Percentiles rank a stretch among this genome's conserved stretches.
phyloP scores from a whole-genome alignment of 2,888 invertebrate species.

The Ennomos quercinarius region DNA sequence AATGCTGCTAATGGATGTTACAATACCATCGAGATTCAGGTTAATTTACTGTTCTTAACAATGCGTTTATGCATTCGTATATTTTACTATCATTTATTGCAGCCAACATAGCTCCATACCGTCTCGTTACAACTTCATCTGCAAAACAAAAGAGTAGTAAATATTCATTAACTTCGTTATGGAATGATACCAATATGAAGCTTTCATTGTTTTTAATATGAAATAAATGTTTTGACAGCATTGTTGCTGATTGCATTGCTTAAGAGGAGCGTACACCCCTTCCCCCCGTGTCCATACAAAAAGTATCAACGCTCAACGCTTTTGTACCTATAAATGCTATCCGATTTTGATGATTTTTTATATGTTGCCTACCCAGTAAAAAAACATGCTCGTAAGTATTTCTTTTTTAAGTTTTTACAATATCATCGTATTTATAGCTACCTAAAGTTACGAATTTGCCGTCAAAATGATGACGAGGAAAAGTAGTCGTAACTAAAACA shows the following conservation, averaged over 20 bases:
- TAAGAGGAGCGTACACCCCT: too few species aligned
- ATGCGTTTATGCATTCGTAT: slow-evolving; percentile 6
- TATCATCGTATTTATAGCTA: too few species aligned
- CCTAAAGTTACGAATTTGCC: too few species aligned
- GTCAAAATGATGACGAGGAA: too few species aligned
- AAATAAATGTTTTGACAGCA: slow-evolving; percentile 6
- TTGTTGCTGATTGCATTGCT: slow-evolving; percentile 16
- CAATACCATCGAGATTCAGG: slow-evolving; percentile 10
- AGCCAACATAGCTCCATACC: slow-evolving; percentile 20
- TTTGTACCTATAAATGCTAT: too few species aligned
- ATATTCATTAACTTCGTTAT: slow-evolving; percentile 37
- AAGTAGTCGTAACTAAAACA: too few species aligned
- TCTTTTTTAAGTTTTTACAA: too few species aligned
- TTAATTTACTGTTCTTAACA: slow-evolving; percentile 16
- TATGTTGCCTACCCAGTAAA: too few species aligned
- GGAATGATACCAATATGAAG: slow-evolving; percentile 17
- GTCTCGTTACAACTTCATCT: slow-evolving; percentile 34
- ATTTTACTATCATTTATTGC: not conserved
- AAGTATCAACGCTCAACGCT: too few species aligned
- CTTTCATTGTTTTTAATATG: slow-evolving; percentile 12
- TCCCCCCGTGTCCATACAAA: too few species aligned
- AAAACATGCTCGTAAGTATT: too few species aligned
- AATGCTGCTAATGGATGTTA: slow-evolving; percentile 18
- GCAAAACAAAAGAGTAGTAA: slow-evolving; percentile 26
- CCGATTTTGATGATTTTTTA: too few species aligned